Evolutionary conservation across 1,140 invertebrate species (phyloP).

Genomic region (Anastrepha obliqua): DNA sequence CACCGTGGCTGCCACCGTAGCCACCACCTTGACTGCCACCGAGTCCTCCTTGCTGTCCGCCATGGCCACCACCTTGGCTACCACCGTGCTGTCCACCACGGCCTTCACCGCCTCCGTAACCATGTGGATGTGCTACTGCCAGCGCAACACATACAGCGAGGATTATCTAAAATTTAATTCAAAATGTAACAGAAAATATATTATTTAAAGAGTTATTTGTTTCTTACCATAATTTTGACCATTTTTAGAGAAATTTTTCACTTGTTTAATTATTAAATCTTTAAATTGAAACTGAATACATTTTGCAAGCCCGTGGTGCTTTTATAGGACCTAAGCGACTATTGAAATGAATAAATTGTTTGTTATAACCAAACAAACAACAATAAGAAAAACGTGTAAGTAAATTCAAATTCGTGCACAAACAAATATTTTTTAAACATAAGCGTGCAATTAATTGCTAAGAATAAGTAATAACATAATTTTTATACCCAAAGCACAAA

Average conservation of each 20-base stretch:
- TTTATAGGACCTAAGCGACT: not conserved
- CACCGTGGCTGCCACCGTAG: too few species aligned
- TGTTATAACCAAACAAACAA: not conserved
- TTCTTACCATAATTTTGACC: not conserved
- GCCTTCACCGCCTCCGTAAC: constrained; percentile 60
- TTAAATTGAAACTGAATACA: not conserved
- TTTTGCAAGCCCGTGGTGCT: not conserved
- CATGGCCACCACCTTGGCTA: too few species aligned
- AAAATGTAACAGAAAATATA: not conserved
- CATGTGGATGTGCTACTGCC: not conserved
- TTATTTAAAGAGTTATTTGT: not conserved
- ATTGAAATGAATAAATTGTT: not conserved
- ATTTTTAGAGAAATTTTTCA: not conserved
- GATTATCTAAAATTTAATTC: not conserved
- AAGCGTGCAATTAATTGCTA: not conserved
- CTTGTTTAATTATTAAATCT: not conserved
- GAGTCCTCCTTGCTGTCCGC: too few species aligned
- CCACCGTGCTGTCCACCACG: constrained; percentile 62
- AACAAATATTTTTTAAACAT: not conserved
- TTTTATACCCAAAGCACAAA: not conserved
- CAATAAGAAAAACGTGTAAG: not conserved
- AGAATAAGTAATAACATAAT: not conserved
- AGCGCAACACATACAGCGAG: not conserved
- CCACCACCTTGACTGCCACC: too few species aligned
- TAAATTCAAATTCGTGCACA: not conserved